Evolutionary conservation across 2,113 vertebrate species (phyloP).

Genomic region (Cololabis saira): DNA sequence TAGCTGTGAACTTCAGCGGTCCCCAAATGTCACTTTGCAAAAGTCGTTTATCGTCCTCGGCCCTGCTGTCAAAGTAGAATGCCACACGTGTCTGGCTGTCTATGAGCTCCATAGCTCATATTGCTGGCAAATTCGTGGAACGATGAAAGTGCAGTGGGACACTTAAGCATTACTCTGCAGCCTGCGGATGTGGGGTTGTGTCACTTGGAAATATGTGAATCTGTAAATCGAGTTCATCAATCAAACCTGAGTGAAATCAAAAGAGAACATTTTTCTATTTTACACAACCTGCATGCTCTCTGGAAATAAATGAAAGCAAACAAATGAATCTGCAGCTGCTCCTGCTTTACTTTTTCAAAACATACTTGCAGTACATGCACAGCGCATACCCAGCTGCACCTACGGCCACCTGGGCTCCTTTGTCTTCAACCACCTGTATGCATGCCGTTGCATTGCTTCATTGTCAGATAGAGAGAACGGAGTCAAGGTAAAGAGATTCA

Average conservation of each 20-base stretch:
- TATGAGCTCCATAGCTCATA: slow-evolving; percentile 24
- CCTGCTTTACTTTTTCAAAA: slow-evolving; percentile 1
- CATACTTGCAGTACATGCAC: not conserved
- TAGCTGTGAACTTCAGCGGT: slow-evolving; percentile 53
- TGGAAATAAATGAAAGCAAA: slow-evolving; percentile 9
- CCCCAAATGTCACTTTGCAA: slow-evolving; percentile 66
- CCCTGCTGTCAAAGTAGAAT: slow-evolving; percentile 63
- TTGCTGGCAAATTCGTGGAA: slow-evolving; percentile 11
- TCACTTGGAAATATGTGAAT: slow-evolving; percentile 1
- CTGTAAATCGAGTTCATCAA: slow-evolving; percentile 6
- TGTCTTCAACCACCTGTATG: slow-evolving; percentile 4
- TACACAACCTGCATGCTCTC: slow-evolving; percentile 8
- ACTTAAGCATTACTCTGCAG: slow-evolving; percentile 1
- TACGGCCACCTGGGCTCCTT: not conserved
- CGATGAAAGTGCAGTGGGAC: slow-evolving; percentile 30
- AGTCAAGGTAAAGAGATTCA: slow-evolving; percentile 61
- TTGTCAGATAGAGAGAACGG: slow-evolving; percentile 17
- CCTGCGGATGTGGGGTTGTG: not conserved
- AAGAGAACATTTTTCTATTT: slow-evolving; percentile 12
- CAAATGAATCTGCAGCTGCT: slow-evolving; percentile 8
- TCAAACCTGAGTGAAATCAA: slow-evolving; percentile 25
- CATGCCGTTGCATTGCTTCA: slow-evolving; percentile 11
- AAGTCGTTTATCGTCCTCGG: slow-evolving; percentile 61
- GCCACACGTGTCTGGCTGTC: slow-evolving; percentile 55
- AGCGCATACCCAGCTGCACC: not conserved